Conservation (phyloP, 2,113 vertebrate species). For the Tragelaphus scriptus region DNA sequence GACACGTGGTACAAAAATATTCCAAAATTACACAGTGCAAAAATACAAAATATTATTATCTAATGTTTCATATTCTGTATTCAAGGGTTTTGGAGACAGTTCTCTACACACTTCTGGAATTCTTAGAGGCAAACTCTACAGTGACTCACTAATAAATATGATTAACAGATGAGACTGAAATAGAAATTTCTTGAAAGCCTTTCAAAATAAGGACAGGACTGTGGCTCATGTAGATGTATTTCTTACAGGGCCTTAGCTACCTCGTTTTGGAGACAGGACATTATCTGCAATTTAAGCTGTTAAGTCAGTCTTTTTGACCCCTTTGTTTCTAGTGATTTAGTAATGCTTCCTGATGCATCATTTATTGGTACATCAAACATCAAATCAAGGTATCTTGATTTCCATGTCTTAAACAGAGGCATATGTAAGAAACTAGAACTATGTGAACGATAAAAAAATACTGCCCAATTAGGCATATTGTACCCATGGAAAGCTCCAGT, state of each 20-base stretch:
- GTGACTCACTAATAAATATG: slow-evolving; percentile 17
- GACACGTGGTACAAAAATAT: not conserved
- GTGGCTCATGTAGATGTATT: not conserved
- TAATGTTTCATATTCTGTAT: not conserved
- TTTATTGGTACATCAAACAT: not conserved
- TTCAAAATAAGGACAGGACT: not conserved
- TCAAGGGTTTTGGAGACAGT: not conserved
- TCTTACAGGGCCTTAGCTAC: not conserved
- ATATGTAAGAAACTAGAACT: not conserved
- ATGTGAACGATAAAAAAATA: not conserved
- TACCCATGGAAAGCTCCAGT: not conserved
- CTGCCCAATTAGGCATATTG: not conserved
- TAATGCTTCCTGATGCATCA: not conserved
- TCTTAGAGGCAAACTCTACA: not conserved
- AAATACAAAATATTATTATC: not conserved
- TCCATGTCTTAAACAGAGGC: not conserved
- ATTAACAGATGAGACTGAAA: not conserved
- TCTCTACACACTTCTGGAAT: not conserved
- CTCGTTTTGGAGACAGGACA: not conserved
- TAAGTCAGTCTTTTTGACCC: not conserved
- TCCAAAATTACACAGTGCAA: not conserved
- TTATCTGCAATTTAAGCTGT: not conserved
- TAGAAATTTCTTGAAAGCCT: not conserved
- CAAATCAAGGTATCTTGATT: not conserved
- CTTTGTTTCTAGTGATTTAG: not conserved